These are phyloP conservation scores for Leucophenga varia DNA, from an alignment of 1,140 invertebrate genomes.

Conservation along the genomic window DNA sequence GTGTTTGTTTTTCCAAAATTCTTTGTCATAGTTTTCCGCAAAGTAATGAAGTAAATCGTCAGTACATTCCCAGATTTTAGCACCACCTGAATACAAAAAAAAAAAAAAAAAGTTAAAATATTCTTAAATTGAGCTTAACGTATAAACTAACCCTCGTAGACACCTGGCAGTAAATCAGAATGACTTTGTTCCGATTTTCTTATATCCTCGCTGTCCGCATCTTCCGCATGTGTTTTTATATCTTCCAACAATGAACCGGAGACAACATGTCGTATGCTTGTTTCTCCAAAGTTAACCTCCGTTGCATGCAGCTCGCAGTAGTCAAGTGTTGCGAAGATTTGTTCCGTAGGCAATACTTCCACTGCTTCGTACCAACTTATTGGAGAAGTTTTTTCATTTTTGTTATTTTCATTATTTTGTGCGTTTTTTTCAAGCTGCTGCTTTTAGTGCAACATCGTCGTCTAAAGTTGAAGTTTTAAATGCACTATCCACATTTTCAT, in stretches of 20 bases:
- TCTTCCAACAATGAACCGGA: constrained; percentile 42
- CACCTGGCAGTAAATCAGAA: constrained; percentile 70
- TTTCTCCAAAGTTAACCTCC: constrained; percentile 17
- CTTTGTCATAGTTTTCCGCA: constrained; percentile 39
- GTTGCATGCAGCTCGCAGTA: constrained; percentile 50
- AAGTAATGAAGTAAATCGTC: constrained; percentile 72
- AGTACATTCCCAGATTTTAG: constrained; percentile 89
- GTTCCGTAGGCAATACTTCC: constrained; percentile 16
- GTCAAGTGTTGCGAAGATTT: constrained; percentile 38
- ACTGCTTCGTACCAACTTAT: constrained; percentile 42
- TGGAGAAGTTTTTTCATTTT: constrained; percentile 22
- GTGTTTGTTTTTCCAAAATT: constrained; percentile 48
- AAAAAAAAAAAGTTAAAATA: background rate
- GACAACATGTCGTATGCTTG: constrained; percentile 28
- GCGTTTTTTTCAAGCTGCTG: background rate
- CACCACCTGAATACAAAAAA: constrained; percentile 65
- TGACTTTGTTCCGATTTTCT: constrained; percentile 66
- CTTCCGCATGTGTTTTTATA: constrained; percentile 39
- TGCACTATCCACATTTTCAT: constrained; percentile 16
- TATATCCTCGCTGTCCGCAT: constrained; percentile 54
- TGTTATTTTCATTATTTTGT: constrained; percentile 1
- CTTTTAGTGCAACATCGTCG: no score
- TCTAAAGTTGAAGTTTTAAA: constrained; percentile 15
- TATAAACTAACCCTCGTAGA: constrained; percentile 68
- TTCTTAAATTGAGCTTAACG: background rate